phyloP scores from a whole-genome alignment of 2,113 vertebrate genomes.

The Mus pahari region DNA sequence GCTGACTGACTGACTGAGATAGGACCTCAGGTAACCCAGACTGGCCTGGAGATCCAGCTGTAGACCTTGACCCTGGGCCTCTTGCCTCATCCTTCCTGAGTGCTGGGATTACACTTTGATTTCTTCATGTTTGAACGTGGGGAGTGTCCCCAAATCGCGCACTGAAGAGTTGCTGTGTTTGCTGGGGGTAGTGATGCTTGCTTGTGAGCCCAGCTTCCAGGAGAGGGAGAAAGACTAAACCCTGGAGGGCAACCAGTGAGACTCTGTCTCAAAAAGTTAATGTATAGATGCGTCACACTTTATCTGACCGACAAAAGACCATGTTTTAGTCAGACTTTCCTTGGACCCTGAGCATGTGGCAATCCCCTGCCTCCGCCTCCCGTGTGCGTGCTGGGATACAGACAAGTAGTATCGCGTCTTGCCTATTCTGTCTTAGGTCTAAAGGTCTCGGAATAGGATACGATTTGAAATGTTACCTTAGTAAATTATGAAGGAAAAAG shows the following conservation, averaged over 20 bases:
- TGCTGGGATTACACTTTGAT: not conserved
- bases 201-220: not conserved
- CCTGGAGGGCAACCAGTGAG: not conserved
- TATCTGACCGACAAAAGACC: not conserved
- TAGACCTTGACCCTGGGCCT: not conserved
- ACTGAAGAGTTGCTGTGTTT: not conserved
- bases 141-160: not conserved
- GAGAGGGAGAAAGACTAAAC: not conserved
- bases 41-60: not conserved
- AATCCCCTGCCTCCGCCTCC: too few species aligned
- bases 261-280: not conserved
- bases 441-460: too few species aligned
- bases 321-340: not conserved
- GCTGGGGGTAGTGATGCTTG: not conserved
- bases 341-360: not conserved
- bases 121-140: not conserved
- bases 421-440: too few species aligned
- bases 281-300: not conserved
- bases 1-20: not conserved
- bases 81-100: not conserved
- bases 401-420: too few species aligned
- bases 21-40: not conserved
- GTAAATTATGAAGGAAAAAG: too few species aligned
- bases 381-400: too few species aligned
- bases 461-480: too few species aligned